Base-by-base conservation (phyloP, 2,888 invertebrate species). In the Tiliacea aurago region DNA sequence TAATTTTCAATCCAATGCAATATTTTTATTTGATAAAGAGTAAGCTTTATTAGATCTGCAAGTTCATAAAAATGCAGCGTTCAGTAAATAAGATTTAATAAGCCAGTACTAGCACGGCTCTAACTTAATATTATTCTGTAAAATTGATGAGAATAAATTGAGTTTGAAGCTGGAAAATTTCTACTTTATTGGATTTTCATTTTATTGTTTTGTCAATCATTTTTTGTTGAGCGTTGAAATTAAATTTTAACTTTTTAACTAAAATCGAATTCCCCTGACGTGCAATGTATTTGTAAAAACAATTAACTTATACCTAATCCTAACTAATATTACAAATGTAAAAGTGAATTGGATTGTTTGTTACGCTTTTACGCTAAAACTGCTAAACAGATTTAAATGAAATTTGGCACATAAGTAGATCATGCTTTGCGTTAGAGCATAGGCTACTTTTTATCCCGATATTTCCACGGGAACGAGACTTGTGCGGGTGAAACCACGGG, bases 61-160 rank as follows among this genome's bases (percentile, higher is more conserved):
- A 63, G n/a, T 49, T 55, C 61, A 65, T 76, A 70, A 65, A 76
- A 76, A 65, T 53, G 61, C 65, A 49, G 41, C 49, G 55, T n/a
- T 43, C 43, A 43, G n/a, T 70, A n/a, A 43, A 70, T 51, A 43
- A 33, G 15, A 53, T n/a, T n/a, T n/a, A n/a, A n/a, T 67, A 49
- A 58, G 47, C 23, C 4, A 20, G 47, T 41, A 33, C 49, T 23
- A 56, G n/a, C 20, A 5, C 23, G 6, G n/a, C 11, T 58, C 56
- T 51, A 56, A 76, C 51, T 66, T 47, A 76, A 76, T 76, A 66
- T 66, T 62, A 53, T 59, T 33, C 15, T 9, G 51, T 47, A 70
- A 76, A 77, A 77, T 13, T 76, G 55, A 56, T 61, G 64, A 65
- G 56, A 70, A 41, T 47, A 66, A 62, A 76, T 77, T 33, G 33